A percentile compares a stretch with the other conserved stretches of the same genome.
Evolutionary conservation across 2,888 invertebrate genomes (phyloP).

Genomic region (Tipula vernalis): DNA sequence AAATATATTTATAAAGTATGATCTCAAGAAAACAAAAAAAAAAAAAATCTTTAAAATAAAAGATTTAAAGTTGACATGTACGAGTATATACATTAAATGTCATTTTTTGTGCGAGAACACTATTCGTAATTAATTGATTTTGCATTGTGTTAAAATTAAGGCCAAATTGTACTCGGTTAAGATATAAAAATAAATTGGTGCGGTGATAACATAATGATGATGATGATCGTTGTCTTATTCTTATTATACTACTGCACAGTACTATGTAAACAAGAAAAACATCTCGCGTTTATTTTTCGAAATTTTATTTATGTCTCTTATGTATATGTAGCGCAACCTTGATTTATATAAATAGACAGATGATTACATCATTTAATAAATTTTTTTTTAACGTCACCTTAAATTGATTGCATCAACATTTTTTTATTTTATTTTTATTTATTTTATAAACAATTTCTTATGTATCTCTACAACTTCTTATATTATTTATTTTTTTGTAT

Average conservation of each 20-base stretch:
- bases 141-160: background rate
- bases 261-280: background rate
- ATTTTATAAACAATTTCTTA: background rate
- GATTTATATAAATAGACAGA: background rate
- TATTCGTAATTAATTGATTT: background rate
- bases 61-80: background rate
- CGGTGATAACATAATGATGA: background rate
- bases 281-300: background rate
- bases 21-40: background rate
- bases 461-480: background rate
- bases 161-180: background rate
- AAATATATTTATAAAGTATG: background rate
- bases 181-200: background rate
- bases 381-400: background rate
- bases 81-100: background rate
- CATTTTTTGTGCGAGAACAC: background rate
- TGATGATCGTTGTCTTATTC: background rate
- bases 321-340: background rate
- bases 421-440: background rate
- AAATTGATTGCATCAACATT: background rate
- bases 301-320: background rate
- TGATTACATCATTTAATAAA: background rate
- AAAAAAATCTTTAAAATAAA: background rate
- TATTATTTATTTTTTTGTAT: background rate
- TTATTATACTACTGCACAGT: background rate